Evolutionary conservation across 2,113 vertebrate genomes (phyloP), one percentile per base, ranked within the genome.

Genomic region (Ptilorrhoa leucosticta): DNA sequence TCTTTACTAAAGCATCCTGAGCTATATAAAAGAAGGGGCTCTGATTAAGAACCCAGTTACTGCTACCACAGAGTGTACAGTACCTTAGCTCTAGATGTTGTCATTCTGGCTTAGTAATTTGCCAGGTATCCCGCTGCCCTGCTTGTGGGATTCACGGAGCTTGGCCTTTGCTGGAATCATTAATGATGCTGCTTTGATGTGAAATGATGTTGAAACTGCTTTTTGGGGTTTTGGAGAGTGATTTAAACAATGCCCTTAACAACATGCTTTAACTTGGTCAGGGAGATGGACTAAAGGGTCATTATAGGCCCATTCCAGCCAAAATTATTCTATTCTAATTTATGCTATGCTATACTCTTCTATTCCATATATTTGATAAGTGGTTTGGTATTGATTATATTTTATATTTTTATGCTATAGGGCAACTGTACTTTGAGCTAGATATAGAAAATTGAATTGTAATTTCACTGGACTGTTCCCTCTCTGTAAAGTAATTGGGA

Each of bases 131-230:
- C 15, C 8, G 1, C 27, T 57, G 27, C 37, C 19, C 31, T 58
- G 1, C 44, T 23, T 51, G n/a, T 22, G 42, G 63, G 27, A 37
- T n/a, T 30, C 17, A 14, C 9, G 27, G 70, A 71, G 39, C 47
- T 79, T 26, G 7, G 17, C 15, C 61, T 84, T n/a, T 71, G 26
- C 22, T 72, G 11, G 39, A 12, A 9, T 51, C 50, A 26, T 27
- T 40, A 33, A 5, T 18, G 13, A 47, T 33, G 42, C 33, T 77
- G 45, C 76, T 66, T 70, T 5, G 2, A 7, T 42, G 27, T 16
- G 27, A n/a, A 65, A 39, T 53, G 21, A 28, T 0, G 0, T 2
- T 71, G n/a, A 73, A 69, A 65, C 39, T 51, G 40, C 17, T 48
- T 86, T 76, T 80, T 27, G 17, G 31, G 9, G 4, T 14, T 88